Evolutionary conservation across 2,797 vertebrate genomes (phyloP).

Genomic region (Megaceryle alcyon): DNA sequence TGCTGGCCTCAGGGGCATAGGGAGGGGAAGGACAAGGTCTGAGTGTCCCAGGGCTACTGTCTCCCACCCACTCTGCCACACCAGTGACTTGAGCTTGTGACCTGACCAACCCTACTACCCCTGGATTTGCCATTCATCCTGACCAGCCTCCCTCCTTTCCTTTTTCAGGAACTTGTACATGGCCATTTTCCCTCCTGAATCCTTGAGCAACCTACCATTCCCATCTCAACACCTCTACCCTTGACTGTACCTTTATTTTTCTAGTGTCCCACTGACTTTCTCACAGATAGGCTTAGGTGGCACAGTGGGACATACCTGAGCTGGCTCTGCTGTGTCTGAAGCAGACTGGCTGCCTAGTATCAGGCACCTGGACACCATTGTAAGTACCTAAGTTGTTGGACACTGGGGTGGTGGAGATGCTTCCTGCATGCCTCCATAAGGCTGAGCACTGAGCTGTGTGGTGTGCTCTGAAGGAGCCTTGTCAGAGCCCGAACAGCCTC

Average conservation of each 20-base stretch:
- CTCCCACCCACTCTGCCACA: not conserved
- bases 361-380: not conserved
- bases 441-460: not conserved
- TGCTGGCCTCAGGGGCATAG: not conserved
- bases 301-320: not conserved
- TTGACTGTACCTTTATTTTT: not conserved
- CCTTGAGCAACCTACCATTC: not conserved
- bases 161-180: not conserved
- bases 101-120: not conserved
- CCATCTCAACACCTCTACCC: not conserved
- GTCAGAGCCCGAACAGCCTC: not conserved
- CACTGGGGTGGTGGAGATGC: not conserved
- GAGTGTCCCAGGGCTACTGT: not conserved
- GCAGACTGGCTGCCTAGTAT: not conserved
- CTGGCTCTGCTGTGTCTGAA: not conserved
- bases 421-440: not conserved
- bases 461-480: not conserved
- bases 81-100: accelerated
- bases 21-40: not conserved
- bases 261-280: not conserved
- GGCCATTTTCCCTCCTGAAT: not conserved
- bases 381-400: not conserved
- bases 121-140: not conserved
- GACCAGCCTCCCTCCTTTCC: not conserved
- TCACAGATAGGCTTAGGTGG: not conserved